A percentile compares a stretch with the other conserved stretches of the same genome.
phyloP scores from a whole-genome alignment of 2,113 vertebrate genomes.

The Scalopus aquaticus region DNA sequence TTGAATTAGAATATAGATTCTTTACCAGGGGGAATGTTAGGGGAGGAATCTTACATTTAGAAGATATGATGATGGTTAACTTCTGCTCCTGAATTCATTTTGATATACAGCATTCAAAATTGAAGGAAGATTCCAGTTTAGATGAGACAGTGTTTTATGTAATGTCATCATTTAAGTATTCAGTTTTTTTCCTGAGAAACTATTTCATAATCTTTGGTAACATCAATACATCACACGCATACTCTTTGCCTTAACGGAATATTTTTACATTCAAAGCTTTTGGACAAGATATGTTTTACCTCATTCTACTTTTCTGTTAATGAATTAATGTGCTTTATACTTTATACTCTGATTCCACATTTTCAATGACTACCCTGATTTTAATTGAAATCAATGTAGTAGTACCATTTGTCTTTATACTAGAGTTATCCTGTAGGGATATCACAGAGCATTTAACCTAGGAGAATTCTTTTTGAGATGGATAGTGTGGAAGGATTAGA shows the following conservation, averaged over 20 bases:
- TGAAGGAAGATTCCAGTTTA: background rate
- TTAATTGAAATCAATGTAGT: conserved; percentile 20
- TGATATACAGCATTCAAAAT: conserved; percentile 43
- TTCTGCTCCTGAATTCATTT: conserved; percentile 6
- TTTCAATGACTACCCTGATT: conserved; percentile 15
- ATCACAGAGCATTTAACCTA: conserved; percentile 15
- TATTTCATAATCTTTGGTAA: conserved; percentile 16
- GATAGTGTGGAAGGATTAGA: background rate
- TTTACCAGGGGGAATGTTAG: background rate
- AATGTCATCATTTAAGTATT: conserved; percentile 13
- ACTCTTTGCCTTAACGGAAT: conserved; percentile 41
- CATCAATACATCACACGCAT: conserved; percentile 1
- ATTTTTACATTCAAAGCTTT: conserved; percentile 36
- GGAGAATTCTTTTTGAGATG: background rate
- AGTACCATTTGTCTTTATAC: background rate
- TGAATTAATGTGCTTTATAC: background rate
- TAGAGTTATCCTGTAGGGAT: background rate
- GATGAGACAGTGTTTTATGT: background rate
- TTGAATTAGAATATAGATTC: background rate
- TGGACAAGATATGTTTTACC: background rate
- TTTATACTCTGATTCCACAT: background rate
- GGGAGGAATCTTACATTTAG: background rate
- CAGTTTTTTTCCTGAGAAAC: conserved; percentile 21
- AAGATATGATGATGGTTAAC: background rate
- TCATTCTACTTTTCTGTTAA: background rate